phyloP scores from a whole-genome alignment of 2,113 vertebrate genomes.

The Anolis sagrei region DNA sequence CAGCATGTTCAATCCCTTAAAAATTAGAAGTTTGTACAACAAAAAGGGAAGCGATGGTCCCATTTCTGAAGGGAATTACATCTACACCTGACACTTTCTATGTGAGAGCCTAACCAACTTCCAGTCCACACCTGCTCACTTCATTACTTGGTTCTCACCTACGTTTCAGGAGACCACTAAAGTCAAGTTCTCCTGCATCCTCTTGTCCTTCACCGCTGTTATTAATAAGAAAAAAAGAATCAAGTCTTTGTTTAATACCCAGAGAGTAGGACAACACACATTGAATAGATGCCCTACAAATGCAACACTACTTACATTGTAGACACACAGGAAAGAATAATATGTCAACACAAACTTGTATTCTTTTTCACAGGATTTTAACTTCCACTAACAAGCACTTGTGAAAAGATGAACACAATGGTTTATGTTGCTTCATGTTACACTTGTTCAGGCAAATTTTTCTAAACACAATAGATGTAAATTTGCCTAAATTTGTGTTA shows the following conservation, averaged over 20 bases:
- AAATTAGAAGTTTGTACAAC: slow-evolving; percentile 54
- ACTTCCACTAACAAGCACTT: slow-evolving; percentile 70
- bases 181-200: slow-evolving; percentile 99
- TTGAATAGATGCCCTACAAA: slow-evolving; percentile 61
- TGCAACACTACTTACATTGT: slow-evolving; percentile 56
- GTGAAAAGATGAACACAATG: slow-evolving; percentile 74
- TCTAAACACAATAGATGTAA: slow-evolving; percentile 64
- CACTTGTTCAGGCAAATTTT: slow-evolving; percentile 67
- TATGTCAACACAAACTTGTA: slow-evolving; percentile 76
- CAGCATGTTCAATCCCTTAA: slow-evolving; percentile 19
- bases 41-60: slow-evolving; percentile 18
- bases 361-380: slow-evolving; percentile 78
- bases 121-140: slow-evolving; percentile 73
- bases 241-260: slow-evolving; percentile 84
- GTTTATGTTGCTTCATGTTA: slow-evolving; percentile 70
- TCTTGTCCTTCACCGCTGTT: slow-evolving; percentile 99
- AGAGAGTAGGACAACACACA: slow-evolving; percentile 68
- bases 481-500: slow-evolving; percentile 79
- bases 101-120: slow-evolving; percentile 62
- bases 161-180: slow-evolving; percentile 99
- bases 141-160: slow-evolving; percentile 90
- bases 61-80: slow-evolving; percentile 60
- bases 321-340: slow-evolving; percentile 62
- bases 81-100: slow-evolving; percentile 71
- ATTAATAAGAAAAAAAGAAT: slow-evolving; percentile 91